Evolutionary conservation across 2,888 invertebrate species (phyloP), one percentile per base, ranked within the genome.

Genomic region (Nymphalis urticae): DNA sequence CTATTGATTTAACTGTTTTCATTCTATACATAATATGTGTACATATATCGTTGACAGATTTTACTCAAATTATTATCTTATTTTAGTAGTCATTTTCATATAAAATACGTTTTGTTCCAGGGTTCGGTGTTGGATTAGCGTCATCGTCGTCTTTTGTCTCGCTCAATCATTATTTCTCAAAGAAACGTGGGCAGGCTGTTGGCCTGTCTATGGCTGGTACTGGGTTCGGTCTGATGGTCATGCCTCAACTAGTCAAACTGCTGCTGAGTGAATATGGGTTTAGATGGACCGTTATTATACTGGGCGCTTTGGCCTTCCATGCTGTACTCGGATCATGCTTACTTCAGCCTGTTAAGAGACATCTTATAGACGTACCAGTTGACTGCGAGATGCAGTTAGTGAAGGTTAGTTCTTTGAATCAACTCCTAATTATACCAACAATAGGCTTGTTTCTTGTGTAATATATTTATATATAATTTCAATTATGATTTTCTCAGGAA

Each of bases 151-250:
- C 96, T 0, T 96, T 97, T 84, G 96, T 97, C 13, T 95, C 96
- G 0, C 87, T 96, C 3, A 96, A 96, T 85, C 95, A 96, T 79
- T 96, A 95, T 82, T 96, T 96, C 82, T 93, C 95, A 19, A 95
- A 95, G 82, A 95, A 95, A 82, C 94, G 96, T 27, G 96, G 96
- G 0, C 96, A 96, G 83, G 96, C 96, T 0, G 96, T 96, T 9
- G 96, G 96, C 0, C 89, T 96, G 32, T 96, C 96, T 0, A 95
- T 96, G 94, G 96, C 96, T 0, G 96, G 96, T 0, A 96, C 96
- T 0, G 96, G 96, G 6, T 93, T 96, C 76, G 96, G 96, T 5
- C 94, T 96, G 91, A 95, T 96, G 93, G 93, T 96, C 70, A 95
- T 96, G 95, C 96, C 96, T 0, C 96, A 96, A 82, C 93, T 95